Base-by-base conservation (phyloP, 2,888 invertebrate species). In the Pseudoips prasinana region DNA sequence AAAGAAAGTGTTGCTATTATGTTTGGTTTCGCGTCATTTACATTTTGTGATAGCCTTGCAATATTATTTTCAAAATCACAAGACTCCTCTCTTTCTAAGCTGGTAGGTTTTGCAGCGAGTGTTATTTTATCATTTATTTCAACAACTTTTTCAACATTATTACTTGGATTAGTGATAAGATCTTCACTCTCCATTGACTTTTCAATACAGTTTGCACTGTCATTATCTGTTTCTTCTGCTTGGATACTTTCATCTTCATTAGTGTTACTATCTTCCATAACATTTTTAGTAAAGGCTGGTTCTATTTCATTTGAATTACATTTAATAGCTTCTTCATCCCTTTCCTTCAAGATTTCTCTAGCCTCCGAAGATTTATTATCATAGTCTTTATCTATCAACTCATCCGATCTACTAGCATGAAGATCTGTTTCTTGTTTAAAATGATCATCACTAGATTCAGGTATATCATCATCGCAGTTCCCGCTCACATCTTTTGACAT, bases 111-210 rank as follows among this genome's bases (percentile, higher is more conserved):
- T n/a, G 20, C 7, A n/a, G 20, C 2, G 3, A 3, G 14, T 14
- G 14, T 3, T 14, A 3, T 14, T 23, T 37, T 27, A 8, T 23
- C 25, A 4, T 32, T 26, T 28, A n/a, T 29, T 20, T 38, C 8
- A 10, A 26, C 18, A 25, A 44, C 25, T 8, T 29, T 18, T 11
- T 29, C 28, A 14, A 22, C 10, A 3, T 20, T 33, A 24, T 46
- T 42, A 31, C 44, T 45, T 19, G 46, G 33, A 25, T 46, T 37
- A 18, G 29, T 42, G 2, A 46, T 34, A 8, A 33, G 39, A 28
- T 57, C 36, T 18, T 26, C 34, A 10, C 32, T 7, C 20, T 20
- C 20, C 2, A 7, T 7, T 3, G 20, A 20, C 2, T 20, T 20
- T 20, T 20, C 20, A 3, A 20, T 14, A n/a, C n/a, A 18, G 18